Evolutionary conservation across 2,888 invertebrate genomes (phyloP), one percentile per base, ranked within the genome.

Genomic region (Drosophila conformis): DNA sequence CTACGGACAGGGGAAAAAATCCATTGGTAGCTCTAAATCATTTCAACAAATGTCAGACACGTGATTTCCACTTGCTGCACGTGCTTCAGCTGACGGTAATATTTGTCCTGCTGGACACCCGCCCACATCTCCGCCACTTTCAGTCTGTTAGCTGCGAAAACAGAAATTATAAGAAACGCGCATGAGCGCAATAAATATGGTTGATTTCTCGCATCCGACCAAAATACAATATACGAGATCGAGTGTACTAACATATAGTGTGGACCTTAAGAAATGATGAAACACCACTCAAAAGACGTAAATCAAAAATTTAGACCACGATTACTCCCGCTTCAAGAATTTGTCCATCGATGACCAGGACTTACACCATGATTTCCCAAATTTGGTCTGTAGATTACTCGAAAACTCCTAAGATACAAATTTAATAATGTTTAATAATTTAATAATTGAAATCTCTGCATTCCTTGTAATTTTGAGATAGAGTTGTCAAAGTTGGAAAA

Each of bases 151-250:
- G 75, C 81, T 88, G 87, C 74, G 82, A 73, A 80, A 73, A 70
- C 70, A 76, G 69, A 87, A 92, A 89, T 87, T 92, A 92, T 92
- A 92, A 90, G 87, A 86, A 85, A 78, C 91, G 89, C 91, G 90
- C 89, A 92, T 91, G 85, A 90, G 83, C 80, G 89, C 90, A 91
- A 92, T 92, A 92, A 92, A 92, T 92, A 90, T 80, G 80, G 83
- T 90, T 90, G 87, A 91, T 91, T 71, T 71, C 76, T 83, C 87
- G 89, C 87, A 86, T 60, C 61, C 63, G 64, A 73, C 81, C 89
- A 74, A 64, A 65, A 68, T 56, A 35, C 38, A 27, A 59, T 13
- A 29, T 13, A 49, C 38, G 7, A 51, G 35, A 6, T 46, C 36
- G 4, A 29, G 27, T 31, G 27, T 53, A 27, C 40, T 31, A 63